Percentiles rank a stretch among this genome's conserved stretches.
Evolutionary conservation across 2,888 invertebrate species (phyloP).

Genomic region (Tipula vernalis): DNA sequence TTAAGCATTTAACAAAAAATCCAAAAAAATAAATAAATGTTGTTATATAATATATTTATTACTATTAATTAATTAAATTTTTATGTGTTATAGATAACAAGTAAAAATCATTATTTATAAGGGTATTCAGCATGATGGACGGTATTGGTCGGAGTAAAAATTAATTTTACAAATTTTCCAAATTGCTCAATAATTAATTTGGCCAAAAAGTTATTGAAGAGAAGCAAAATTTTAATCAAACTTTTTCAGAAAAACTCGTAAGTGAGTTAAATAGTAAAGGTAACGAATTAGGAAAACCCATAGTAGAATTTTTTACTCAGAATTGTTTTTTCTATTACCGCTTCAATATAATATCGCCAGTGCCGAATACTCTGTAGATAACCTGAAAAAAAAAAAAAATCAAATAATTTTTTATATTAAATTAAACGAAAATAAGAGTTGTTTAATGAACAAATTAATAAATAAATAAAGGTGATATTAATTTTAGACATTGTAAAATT

Average conservation of each 20-base stretch:
- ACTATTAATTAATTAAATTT: not conserved
- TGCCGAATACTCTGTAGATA: no score
- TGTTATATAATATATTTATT: not conserved
- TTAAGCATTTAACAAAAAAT: not conserved
- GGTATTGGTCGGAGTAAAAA: no score
- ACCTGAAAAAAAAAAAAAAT: not conserved
- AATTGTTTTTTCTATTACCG: not conserved
- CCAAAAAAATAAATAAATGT: not conserved
- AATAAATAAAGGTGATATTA: not conserved
- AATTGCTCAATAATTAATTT: no score
- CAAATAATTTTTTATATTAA: not conserved
- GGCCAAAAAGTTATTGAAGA: no score
- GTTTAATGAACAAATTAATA: not conserved
- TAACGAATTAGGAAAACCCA: no score
- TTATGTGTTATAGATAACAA: not conserved
- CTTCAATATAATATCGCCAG: no score
- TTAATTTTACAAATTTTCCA: no score
- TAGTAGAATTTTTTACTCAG: no score
- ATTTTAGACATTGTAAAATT: not conserved
- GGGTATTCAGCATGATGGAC: no score
- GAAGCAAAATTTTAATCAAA: no score
- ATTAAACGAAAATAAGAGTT: not conserved
- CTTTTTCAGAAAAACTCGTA: no score
- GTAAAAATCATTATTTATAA: not conserved
- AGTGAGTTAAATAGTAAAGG: no score